phyloP scores from a whole-genome alignment of 2,888 invertebrate genomes.

The Lutraria lutraria region DNA sequence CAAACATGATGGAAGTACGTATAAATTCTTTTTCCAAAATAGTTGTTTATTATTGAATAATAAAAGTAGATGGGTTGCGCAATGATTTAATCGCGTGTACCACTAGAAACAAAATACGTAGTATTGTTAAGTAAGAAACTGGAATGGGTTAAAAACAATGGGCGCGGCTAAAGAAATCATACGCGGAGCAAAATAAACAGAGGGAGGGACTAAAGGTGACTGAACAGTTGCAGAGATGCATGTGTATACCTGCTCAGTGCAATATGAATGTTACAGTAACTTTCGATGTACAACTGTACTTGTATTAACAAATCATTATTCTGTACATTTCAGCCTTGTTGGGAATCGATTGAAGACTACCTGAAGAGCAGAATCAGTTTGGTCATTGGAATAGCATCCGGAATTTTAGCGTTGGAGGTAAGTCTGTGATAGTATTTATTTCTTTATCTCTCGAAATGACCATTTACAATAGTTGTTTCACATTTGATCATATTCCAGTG shows the following conservation, averaged over 20 bases:
- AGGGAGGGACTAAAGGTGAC: too few species aligned
- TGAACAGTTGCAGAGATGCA: too few species aligned
- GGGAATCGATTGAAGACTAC: slow-evolving; percentile 58
- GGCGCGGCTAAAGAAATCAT: too few species aligned
- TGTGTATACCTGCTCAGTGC: too few species aligned
- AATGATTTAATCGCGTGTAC: not conserved
- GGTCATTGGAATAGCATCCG: slow-evolving; percentile 66
- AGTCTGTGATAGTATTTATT: not conserved
- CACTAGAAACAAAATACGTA: not conserved
- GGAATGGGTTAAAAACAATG: not conserved
- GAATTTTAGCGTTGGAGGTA: slow-evolving; percentile 59
- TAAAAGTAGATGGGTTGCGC: not conserved
- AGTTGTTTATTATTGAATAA: not conserved
- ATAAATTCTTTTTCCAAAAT: not conserved
- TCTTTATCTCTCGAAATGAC: not conserved
- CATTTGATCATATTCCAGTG: not conserved
- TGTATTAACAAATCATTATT: not conserved
- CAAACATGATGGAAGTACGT: slow-evolving; percentile 51
- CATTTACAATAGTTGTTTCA: not conserved
- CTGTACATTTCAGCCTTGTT: slow-evolving; percentile 58
- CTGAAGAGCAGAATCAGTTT: slow-evolving; percentile 51
- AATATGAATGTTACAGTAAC: too few species aligned
- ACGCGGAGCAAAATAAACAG: too few species aligned
- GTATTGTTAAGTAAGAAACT: not conserved
- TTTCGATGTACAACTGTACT: too few species aligned